These are phyloP conservation scores for Ethmia dodecea DNA, from an alignment of 2,888 invertebrate species.

Conservation along the genomic window DNA sequence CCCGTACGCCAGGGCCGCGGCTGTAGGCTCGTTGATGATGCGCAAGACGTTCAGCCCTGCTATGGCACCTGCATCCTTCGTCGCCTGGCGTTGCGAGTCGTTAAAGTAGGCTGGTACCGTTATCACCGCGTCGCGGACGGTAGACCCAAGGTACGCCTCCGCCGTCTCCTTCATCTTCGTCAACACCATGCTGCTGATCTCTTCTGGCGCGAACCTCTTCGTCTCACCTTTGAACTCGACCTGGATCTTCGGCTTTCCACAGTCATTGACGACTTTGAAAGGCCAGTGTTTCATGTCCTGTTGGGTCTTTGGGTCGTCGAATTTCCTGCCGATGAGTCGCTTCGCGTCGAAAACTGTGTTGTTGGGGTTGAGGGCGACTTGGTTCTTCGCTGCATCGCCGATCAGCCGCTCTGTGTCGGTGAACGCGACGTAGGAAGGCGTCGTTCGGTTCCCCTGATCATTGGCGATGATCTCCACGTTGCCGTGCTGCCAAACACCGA, in stretches of 20 bases:
- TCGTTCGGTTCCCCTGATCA: conserved; percentile 79
- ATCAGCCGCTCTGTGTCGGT: conserved; percentile 78
- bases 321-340: conserved; percentile 84
- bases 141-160: conserved; percentile 46
- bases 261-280: conserved; percentile 80
- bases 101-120: conserved; percentile 37
- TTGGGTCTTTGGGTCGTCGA: conserved; percentile 81
- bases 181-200: conserved; percentile 82
- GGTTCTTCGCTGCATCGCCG: conserved; percentile 80
- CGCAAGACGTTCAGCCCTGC: conserved; percentile 76
- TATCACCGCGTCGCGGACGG: conserved; percentile 81
- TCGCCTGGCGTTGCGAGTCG: conserved; percentile 61
- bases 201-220: conserved; percentile 79
- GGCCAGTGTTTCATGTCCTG: conserved; percentile 88
- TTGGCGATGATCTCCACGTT: conserved; percentile 81
- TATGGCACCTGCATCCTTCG: conserved; percentile 89
- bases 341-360: conserved; percentile 84
- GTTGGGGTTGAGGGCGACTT: conserved; percentile 80
- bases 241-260: conserved; percentile 78
- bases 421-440: conserved; percentile 82
- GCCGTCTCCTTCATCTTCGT: conserved; percentile 15
- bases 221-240: conserved; percentile 77
- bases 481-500: conserved; percentile 59
- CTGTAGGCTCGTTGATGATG: conserved; percentile 87
- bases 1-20: conserved; percentile 88